These are phyloP conservation scores for Caranx melampygus DNA, from an alignment of 2,113 vertebrate genomes.

Conservation along the genomic window DNA sequence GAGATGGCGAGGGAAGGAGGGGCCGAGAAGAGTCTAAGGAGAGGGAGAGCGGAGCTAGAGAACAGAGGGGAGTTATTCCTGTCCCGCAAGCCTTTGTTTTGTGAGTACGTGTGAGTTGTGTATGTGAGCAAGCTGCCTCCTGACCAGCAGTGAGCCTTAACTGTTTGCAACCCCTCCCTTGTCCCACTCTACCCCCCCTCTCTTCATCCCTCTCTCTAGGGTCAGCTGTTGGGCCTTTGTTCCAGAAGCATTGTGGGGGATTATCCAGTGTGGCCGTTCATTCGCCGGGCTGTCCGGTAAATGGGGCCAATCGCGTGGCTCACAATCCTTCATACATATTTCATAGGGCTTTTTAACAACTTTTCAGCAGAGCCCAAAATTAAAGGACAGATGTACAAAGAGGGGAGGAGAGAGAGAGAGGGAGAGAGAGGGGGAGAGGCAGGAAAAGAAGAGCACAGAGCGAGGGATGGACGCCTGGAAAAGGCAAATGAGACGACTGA, in stretches of 20 bases:
- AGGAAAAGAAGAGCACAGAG: neutral
- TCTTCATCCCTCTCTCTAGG: conserved; percentile 65
- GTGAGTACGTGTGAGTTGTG: conserved; percentile 56
- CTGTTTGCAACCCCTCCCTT: conserved; percentile 60
- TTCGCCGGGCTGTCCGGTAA: conserved; percentile 77
- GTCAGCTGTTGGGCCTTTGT: conserved; percentile 84
- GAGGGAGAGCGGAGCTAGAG: conserved; percentile 50
- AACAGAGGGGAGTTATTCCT: conserved; percentile 74
- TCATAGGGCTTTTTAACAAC: conserved; percentile 80
- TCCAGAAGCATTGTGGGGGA: conserved; percentile 83
- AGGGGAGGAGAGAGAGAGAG: conserved; percentile 16
- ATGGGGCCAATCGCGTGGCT: conserved; percentile 80
- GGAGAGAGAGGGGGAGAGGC: conserved; percentile 19
- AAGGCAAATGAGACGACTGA: conserved; percentile 55
- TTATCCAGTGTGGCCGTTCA: conserved; percentile 79
- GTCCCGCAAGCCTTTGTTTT: conserved; percentile 73
- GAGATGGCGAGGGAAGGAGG: conserved; percentile 68
- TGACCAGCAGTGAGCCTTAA: conserved; percentile 70
- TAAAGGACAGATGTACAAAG: conserved; percentile 76
- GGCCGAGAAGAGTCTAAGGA: conserved; percentile 74
- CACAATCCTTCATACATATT: conserved; percentile 84
- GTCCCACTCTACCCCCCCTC: conserved; percentile 24
- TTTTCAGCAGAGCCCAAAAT: conserved; percentile 78
- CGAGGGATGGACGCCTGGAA: conserved; percentile 37
- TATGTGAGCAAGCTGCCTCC: conserved; percentile 55